Conservation (phyloP, 2,888 invertebrate genomes). For the Andrena bucephala region DNA sequence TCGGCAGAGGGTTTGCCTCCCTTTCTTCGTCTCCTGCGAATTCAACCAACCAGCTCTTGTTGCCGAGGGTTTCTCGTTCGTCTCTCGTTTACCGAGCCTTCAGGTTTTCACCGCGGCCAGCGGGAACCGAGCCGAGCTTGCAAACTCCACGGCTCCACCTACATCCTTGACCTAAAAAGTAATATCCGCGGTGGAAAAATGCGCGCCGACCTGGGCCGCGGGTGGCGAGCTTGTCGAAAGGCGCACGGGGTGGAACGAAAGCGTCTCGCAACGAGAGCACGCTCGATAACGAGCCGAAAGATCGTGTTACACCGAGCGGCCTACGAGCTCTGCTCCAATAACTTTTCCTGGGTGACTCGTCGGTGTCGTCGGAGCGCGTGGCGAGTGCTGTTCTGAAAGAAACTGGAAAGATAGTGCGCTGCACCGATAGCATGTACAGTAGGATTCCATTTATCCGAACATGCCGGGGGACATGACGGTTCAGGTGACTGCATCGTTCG, state of each 20-base stretch:
- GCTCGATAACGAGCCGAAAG: slow-evolving; percentile 48
- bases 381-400: neutral
- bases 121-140: slow-evolving; percentile 28
- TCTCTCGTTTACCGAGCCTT: slow-evolving; percentile 33
- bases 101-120: slow-evolving; percentile 38
- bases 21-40: neutral
- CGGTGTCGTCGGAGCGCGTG: neutral
- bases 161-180: slow-evolving; percentile 68
- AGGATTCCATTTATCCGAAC: too few relatives aligned
- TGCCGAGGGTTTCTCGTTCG: slow-evolving; percentile 29
- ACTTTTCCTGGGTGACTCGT: neutral
- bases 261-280: slow-evolving; percentile 42
- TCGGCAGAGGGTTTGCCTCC: neutral
- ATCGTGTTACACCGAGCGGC: slow-evolving; percentile 50
- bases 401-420: too few relatives aligned
- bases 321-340: neutral
- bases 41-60: slow-evolving; percentile 7
- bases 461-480: too few relatives aligned
- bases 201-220: slow-evolving; percentile 1
- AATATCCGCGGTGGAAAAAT: slow-evolving; percentile 41
- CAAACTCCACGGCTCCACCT: slow-evolving; percentile 32
- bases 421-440: too few relatives aligned
- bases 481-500: too few relatives aligned
- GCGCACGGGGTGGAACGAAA: slow-evolving; percentile 60
- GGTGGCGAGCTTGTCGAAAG: slow-evolving; percentile 37